Evolutionary conservation across 2,113 vertebrate species (phyloP).

Genomic region (Ascaphus truei): DNA sequence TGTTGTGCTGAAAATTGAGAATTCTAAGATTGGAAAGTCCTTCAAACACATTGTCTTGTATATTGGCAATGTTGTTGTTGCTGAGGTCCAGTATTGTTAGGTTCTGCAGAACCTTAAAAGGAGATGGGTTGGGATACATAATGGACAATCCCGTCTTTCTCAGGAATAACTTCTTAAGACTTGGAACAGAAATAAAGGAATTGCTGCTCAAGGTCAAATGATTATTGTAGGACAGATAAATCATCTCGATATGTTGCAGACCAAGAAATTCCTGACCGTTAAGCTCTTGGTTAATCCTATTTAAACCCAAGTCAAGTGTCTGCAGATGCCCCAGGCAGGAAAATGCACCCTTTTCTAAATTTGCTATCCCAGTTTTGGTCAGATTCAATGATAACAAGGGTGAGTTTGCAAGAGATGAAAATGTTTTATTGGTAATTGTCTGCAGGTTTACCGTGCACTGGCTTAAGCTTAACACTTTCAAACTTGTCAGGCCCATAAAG

Average conservation of each 20-base stretch:
- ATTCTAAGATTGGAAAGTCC: constrained; percentile 72
- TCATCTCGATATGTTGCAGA: constrained; percentile 64
- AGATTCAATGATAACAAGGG: constrained; percentile 77
- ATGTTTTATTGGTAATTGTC: constrained; percentile 72
- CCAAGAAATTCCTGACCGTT: constrained; percentile 81
- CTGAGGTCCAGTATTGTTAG: constrained; percentile 82
- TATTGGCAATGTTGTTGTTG: constrained; percentile 92
- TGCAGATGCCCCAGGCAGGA: constrained; percentile 65
- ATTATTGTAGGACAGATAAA: constrained; percentile 80
- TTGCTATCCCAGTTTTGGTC: constrained; percentile 63
- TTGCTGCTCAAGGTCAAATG: constrained; percentile 58
- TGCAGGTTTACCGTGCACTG: constrained; percentile 59
- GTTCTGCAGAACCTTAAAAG: constrained; percentile 72
- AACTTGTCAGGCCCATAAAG: constrained; percentile 75
- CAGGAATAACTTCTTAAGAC: constrained; percentile 72
- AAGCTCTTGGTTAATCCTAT: constrained; percentile 78
- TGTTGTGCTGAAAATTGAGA: constrained; percentile 89
- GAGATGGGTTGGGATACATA: constrained; percentile 67
- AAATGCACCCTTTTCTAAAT: constrained; percentile 68
- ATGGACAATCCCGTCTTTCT: constrained; percentile 65
- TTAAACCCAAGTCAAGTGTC: constrained; percentile 74
- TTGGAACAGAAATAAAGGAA: constrained; percentile 73
- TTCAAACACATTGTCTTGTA: constrained; percentile 67
- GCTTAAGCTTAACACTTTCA: constrained; percentile 72
- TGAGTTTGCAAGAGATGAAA: constrained; percentile 74